Percentiles rank a stretch among this genome's conserved stretches.
These are phyloP conservation scores for Myathropa florea DNA, from an alignment of 2,888 invertebrate genomes.

Conservation along the genomic window DNA sequence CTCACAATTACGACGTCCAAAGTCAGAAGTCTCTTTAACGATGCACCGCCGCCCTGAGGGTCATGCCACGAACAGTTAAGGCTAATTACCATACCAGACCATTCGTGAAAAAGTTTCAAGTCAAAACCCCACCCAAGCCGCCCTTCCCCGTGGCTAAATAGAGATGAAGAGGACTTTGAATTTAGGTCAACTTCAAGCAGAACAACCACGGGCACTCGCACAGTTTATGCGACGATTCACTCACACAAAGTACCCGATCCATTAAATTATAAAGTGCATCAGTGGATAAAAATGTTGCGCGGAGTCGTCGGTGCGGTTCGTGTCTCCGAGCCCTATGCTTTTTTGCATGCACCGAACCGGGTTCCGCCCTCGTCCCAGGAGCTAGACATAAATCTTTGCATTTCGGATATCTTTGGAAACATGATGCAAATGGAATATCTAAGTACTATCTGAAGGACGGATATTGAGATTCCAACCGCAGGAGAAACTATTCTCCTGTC, in stretches of 20 bases:
- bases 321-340: slow-evolving; percentile 34
- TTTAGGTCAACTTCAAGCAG: slow-evolving; percentile 44
- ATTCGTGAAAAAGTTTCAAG: slow-evolving; percentile 36
- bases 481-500: slow-evolving; percentile 6
- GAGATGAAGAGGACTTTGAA: slow-evolving; percentile 3
- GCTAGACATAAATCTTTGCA: slow-evolving; percentile 63
- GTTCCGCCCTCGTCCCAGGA: neutral
- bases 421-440: slow-evolving; percentile 71
- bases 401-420: slow-evolving; percentile 64
- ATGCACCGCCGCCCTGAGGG: slow-evolving; percentile 12
- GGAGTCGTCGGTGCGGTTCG: slow-evolving; percentile 48
- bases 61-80: slow-evolving; percentile 26
- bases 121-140: slow-evolving; percentile 16
- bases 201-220: slow-evolving; percentile 12
- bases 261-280: slow-evolving; percentile 67
- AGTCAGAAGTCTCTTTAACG: slow-evolving; percentile 65
- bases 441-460: slow-evolving; percentile 55
- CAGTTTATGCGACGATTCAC: too few species aligned
- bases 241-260: slow-evolving; percentile 49
- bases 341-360: neutral
- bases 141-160: neutral
- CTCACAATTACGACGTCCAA: slow-evolving; percentile 57
- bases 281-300: slow-evolving; percentile 64
- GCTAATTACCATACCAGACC: slow-evolving; percentile 64
- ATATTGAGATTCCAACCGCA: slow-evolving; percentile 58